Percentiles rank a stretch among this genome's conserved stretches.
phyloP scores from a whole-genome alignment of 2,113 vertebrate species.

The Gymnarchus niloticus region DNA sequence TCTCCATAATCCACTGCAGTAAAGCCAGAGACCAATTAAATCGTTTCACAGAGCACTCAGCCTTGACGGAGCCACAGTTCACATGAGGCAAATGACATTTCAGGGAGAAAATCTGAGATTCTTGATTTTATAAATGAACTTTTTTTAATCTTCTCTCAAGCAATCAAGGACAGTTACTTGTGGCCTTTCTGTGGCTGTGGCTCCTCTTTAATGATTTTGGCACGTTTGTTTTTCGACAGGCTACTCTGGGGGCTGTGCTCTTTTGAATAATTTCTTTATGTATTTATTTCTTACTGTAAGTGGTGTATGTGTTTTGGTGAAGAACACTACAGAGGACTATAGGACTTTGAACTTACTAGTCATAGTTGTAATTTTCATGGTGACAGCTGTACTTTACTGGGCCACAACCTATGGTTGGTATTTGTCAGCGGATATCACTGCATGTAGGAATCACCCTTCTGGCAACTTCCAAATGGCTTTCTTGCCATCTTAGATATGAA shows the following conservation, averaged over 20 bases:
- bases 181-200: no score
- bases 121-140: conserved; percentile 58
- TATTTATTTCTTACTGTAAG: no score
- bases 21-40: conserved; percentile 63
- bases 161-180: background rate
- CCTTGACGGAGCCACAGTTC: conserved; percentile 51
- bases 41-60: conserved; percentile 60
- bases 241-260: no score
- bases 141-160: conserved; percentile 27
- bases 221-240: background rate
- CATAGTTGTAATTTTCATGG: background rate
- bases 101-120: conserved; percentile 58
- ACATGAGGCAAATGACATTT: conserved; percentile 58
- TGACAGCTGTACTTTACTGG: background rate
- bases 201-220: background rate
- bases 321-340: background rate
- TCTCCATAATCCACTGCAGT: conserved; percentile 51
- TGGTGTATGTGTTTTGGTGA: no score
- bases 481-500: conserved; percentile 18
- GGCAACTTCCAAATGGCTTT: conserved; percentile 13
- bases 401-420: no score
- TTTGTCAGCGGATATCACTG: background rate
- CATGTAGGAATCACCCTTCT: background rate
- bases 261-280: no score
- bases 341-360: background rate